Conservation (phyloP, 2,797 vertebrate genomes). For the Lerista edwardsae region DNA sequence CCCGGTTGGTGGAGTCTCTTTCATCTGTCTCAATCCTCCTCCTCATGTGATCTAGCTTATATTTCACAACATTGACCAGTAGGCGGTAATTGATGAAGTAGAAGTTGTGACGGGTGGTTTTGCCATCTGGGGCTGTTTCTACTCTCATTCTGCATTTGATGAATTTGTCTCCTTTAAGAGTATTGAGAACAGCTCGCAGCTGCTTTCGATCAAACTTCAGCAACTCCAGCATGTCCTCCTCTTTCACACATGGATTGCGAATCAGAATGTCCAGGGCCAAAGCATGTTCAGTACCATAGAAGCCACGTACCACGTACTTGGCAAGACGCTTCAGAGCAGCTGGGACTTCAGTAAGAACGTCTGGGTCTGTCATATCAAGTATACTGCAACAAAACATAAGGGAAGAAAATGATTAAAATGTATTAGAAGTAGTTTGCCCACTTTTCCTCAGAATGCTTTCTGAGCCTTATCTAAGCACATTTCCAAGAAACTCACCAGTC, state of each 20-base stretch:
- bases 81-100: conserved; percentile 98
- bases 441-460: no score
- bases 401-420: background rate
- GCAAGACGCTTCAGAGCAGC: conserved; percentile 94
- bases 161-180: conserved; percentile 96
- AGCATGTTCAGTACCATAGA: conserved; percentile 95
- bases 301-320: conserved; percentile 96
- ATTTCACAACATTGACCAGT: conserved; percentile 97
- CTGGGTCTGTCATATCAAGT: conserved; percentile 91
- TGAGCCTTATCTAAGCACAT: no score
- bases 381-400: conserved; percentile 57
- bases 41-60: conserved; percentile 99
- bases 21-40: conserved; percentile 96
- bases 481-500: no score
- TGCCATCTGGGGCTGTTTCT: conserved; percentile 94
- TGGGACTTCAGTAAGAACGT: conserved; percentile 93
- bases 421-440: no score
- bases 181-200: conserved; percentile 94
- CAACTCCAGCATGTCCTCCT: conserved; percentile 98
- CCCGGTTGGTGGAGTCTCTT: conserved; percentile 95
- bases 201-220: conserved; percentile 98
- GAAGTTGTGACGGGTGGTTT: conserved; percentile 97
- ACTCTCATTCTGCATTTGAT: conserved; percentile 98
- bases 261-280: conserved; percentile 96
- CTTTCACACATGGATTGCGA: conserved; percentile 94